Evolutionary conservation across 2,888 invertebrate genomes (phyloP).

Genomic region (Nemotelus pantherinus): DNA sequence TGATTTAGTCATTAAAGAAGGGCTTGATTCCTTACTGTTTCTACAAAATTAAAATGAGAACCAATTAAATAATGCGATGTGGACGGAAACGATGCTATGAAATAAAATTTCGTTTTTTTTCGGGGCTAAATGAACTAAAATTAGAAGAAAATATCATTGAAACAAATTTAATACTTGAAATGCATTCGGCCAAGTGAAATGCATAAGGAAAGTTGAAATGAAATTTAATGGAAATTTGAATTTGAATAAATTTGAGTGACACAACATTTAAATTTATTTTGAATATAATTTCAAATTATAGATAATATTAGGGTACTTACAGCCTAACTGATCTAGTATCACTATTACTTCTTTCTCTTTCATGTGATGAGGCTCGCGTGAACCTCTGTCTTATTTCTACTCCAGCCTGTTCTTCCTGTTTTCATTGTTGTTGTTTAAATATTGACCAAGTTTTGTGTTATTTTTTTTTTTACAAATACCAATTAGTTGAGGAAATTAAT

Average conservation of each 20-base stretch:
- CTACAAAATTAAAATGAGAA: conserved; percentile 45
- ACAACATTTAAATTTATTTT: conserved; percentile 29
- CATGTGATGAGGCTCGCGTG: conserved; percentile 57
- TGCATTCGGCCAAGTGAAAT: background rate
- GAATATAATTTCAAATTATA: background rate
- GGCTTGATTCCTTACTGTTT: conserved; percentile 44
- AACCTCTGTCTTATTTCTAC: conserved; percentile 65
- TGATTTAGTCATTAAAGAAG: conserved; percentile 39
- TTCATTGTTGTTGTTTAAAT: conserved; percentile 20
- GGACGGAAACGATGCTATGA: conserved; percentile 31
- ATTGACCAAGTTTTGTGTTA: background rate
- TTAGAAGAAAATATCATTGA: conserved; percentile 12
- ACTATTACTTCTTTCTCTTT: conserved; percentile 59
- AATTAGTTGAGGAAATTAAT: background rate
- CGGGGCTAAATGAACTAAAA: conserved; percentile 29
- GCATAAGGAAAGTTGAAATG: background rate
- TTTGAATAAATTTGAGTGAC: conserved; percentile 7
- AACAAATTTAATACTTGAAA: background rate
- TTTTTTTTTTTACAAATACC: background rate
- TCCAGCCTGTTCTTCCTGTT: conserved; percentile 70
- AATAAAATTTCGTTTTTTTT: conserved; percentile 32
- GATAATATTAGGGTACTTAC: conserved; percentile 53
- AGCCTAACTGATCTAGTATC: conserved; percentile 59
- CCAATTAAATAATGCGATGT: conserved; percentile 36
- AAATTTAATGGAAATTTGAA: conserved; percentile 4